Conservation (phyloP, 2,888 invertebrate genomes). For the Polyommatus iphigenia region DNA sequence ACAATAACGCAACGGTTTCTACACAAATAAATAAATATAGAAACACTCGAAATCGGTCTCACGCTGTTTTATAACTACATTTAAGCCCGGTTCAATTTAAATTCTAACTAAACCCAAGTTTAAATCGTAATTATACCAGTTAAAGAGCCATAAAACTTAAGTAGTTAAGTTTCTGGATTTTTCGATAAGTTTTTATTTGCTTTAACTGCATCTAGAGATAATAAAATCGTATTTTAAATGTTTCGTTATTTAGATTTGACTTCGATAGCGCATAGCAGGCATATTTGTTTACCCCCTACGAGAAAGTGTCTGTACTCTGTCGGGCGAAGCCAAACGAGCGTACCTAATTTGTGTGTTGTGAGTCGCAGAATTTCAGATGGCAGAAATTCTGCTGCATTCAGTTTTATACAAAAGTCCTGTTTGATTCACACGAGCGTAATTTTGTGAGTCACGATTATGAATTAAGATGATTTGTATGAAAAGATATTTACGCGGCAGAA, state of each 20-base stretch:
- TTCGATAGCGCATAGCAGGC: too few species aligned
- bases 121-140: conserved; percentile 6
- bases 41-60: neutral
- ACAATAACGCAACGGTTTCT: neutral
- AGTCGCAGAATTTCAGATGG: too few species aligned
- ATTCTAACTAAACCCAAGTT: conserved; percentile 5
- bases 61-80: conserved; percentile 19
- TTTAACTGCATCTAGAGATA: neutral
- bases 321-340: too few species aligned
- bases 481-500: too few species aligned
- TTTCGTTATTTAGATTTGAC: neutral
- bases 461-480: too few species aligned
- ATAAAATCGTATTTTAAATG: neutral
- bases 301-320: too few species aligned
- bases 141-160: conserved; percentile 2
- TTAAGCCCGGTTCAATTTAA: conserved; percentile 1
- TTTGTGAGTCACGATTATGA: too few species aligned
- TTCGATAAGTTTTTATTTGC: conserved; percentile 14
- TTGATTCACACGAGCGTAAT: too few species aligned
- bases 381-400: too few species aligned
- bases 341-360: too few species aligned
- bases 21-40: neutral
- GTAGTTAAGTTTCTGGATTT: conserved; percentile 10
- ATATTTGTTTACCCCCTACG: too few species aligned
- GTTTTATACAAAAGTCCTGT: too few species aligned